Percentiles rank a stretch among this genome's conserved stretches.
These are phyloP conservation scores for Lytechinus pictus DNA, from an alignment of 35 echinoderm and acorn worm species.

Conservation along the genomic window DNA sequence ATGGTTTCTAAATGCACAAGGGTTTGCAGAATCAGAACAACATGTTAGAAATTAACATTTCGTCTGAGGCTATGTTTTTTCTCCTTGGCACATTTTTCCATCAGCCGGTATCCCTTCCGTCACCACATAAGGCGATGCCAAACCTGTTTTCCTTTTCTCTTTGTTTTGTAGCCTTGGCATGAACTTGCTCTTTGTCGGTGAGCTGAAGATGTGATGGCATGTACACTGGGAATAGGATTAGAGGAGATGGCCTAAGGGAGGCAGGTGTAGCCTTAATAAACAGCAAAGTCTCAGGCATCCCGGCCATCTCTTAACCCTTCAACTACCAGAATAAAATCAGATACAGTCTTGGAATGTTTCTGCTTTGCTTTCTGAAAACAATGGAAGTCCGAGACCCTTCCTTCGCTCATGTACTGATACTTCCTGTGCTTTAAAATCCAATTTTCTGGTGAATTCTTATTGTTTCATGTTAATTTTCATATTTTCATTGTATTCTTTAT, in stretches of 20 bases:
- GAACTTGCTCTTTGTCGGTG: conserved; percentile 16
- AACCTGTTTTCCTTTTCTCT: conserved; percentile 12
- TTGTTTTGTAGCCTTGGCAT: conserved; percentile 5
- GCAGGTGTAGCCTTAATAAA: conserved; percentile 43
- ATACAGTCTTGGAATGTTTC: no score
- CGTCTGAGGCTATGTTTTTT: not conserved
- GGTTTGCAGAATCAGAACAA: not conserved
- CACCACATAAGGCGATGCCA: not conserved
- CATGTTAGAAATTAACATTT: not conserved
- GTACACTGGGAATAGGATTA: conserved; percentile 19
- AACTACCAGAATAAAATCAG: not conserved
- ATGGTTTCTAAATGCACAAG: not conserved
- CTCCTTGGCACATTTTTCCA: not conserved
- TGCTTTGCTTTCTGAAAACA: not conserved
- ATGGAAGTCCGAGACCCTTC: no score
- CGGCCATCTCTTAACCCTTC: not conserved
- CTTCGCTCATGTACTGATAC: no score
- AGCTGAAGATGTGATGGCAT: conserved; percentile 1
- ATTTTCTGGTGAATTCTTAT: no score
- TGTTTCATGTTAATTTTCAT: no score
- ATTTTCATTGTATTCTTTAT: no score
- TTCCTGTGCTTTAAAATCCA: no score
- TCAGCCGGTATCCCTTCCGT: not conserved
- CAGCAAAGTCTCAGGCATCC: not conserved
- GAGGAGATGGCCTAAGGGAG: not conserved